Base-by-base conservation (phyloP, 2,888 invertebrate species). In the Erebia palarica region DNA sequence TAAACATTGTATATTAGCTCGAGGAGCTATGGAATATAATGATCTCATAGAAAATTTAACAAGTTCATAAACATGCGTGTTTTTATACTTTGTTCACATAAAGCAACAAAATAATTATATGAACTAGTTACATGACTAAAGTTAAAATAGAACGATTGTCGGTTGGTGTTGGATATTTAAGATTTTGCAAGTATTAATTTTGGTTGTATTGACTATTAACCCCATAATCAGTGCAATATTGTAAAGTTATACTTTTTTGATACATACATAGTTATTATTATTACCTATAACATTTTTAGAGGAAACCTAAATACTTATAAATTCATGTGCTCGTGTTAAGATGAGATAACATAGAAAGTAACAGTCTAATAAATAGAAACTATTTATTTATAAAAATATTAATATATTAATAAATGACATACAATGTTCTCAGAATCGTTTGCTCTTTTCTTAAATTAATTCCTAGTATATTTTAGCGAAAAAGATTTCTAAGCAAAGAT, bases 331-430 rank as follows among this genome's bases (percentile, higher is more conserved):
- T 78, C 82, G 79, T 87, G 84, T 86, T 36, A 86, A 82, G 82
- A 79, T 85, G 83, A 77, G 75, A 82, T 84, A 84, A 81, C 76
- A 79, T 86, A 86, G 85, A 82, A 81, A 79, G 79, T 82, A 83
- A 87, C 86, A 84, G 81, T 84, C 78, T 80, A 80, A 81, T 78
- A 78, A 81, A 86, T 86, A 82, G 81, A 83, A 84, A 80, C 85
- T 87, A 79, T 88, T 89, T 88, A 88, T 90, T 88, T 89, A 87
- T 86, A 83, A 82, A 83, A 87, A 87, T 86, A 84, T 85, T 87
- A 90, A 89, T 90, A 88, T 88, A 89, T 88, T 81, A 85, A 81
- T 83, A 84, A 86, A 86, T 84, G 86, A 82, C 80, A 84, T 86
- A 83, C 65, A 70, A 65, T 83, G 84, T 89, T 88, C 84, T 86